These are phyloP conservation scores for Microcebus griseorufus DNA, from an alignment of 2,113 vertebrate genomes.

Conservation along the genomic window DNA sequence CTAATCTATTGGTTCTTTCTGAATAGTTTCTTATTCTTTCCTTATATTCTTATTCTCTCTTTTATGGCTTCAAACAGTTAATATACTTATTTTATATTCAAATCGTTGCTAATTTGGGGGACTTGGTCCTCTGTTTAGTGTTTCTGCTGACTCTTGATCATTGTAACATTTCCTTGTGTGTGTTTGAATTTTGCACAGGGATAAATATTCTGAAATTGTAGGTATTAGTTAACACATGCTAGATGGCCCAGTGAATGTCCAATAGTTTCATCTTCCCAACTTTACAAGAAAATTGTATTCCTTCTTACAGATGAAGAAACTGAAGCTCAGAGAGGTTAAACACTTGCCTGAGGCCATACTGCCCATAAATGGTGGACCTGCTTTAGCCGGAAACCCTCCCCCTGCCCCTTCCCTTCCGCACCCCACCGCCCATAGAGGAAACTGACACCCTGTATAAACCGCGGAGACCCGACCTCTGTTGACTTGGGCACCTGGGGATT, in stretches of 20 bases:
- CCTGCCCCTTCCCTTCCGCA: rapidly evolving
- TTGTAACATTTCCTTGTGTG: not conserved
- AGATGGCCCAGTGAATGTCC: not conserved
- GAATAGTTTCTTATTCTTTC: not conserved
- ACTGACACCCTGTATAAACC: not conserved
- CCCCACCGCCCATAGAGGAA: not conserved
- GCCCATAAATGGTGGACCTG: no score
- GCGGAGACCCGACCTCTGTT: not conserved
- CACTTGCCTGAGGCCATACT: not conserved
- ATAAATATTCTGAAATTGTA: not conserved
- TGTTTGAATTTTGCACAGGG: not conserved
- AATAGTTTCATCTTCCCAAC: not conserved
- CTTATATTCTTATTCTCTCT: not conserved
- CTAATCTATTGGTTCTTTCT: not conserved
- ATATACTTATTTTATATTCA: not conserved
- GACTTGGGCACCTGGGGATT: not conserved
- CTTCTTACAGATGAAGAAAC: not conserved
- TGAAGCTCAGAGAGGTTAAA: not conserved
- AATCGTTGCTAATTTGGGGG: not conserved
- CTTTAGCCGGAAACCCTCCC: not conserved
- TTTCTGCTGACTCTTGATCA: not conserved
- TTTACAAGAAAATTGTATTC: not conserved
- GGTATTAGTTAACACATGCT: no score
- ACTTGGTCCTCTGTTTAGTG: not conserved
- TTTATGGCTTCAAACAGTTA: not conserved